Evolutionary conservation across 1,140 invertebrate genomes (phyloP), one percentile per base, ranked within the genome.

Genomic region (Sesamia nonagrioides): DNA sequence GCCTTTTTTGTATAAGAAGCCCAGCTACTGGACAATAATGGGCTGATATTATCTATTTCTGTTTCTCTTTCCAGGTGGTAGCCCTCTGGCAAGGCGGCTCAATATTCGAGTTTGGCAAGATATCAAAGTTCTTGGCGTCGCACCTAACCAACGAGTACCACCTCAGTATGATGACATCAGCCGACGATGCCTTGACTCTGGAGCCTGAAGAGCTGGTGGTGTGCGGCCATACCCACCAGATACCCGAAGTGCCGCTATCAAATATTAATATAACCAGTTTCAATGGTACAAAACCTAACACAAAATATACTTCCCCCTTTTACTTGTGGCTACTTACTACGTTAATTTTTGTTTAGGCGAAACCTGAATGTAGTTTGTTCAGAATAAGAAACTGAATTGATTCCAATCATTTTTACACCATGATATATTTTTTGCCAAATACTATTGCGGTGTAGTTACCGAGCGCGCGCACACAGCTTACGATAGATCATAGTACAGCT

Each of bases 51-150:
- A 60, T 9, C 1, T 6, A 1, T 58, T 61, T 37, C 6, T 17
- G 6, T 40, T 17, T 42, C 8, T 3, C 13, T 37, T 86, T 86
- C 17, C 69, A 94, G 92, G 91, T 93, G 48, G 84, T 92, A 63
- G 92, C 90, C 6, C 81, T 94, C 0, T 94, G 92, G 91, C 84
- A 89, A 82, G 92, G 92, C 0, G 92, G 92, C 15, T 77, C 85
- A 11, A 56, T 89, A n/a, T 74, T 80, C 7, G 89, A 93, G 50
- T 92, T 93, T 33, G 56, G 85, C 0, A 86, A 92, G 35, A 89
- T 94, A 18, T 89, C 87, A 0, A 86, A 87, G 45, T 90, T 89
- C 50, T 81, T 94, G 0, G 54, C 72, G 18, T 78, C 88, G 0
- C 80, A 83, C 37, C 35, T 93, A 0, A 84, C 82, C 0, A 85